These are phyloP conservation scores for Dasypogon diadema DNA, from an alignment of 2,888 invertebrate genomes.

Conservation along the genomic window DNA sequence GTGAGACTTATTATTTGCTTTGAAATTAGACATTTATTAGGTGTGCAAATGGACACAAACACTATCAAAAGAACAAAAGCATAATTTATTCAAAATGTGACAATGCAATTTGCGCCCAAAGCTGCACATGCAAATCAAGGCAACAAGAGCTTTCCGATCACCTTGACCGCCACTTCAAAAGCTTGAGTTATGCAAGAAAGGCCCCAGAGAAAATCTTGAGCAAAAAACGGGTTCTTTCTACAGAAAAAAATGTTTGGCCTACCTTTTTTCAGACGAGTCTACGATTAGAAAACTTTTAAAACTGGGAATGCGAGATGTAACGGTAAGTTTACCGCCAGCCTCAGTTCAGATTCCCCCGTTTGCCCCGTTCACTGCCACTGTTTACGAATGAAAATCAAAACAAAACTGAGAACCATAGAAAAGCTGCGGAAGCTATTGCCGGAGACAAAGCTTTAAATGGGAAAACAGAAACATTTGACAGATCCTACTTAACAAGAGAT, in stretches of 20 bases:
- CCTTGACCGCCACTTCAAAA: slow-evolving; percentile 12
- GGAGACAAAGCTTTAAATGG: neutral
- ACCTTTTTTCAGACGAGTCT: too few species aligned
- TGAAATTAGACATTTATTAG: slow-evolving; percentile 1
- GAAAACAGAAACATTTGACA: too few species aligned
- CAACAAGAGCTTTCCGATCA: neutral
- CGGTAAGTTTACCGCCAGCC: too few species aligned
- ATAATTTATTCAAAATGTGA: neutral
- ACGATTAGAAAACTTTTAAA: too few species aligned
- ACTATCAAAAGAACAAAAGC: neutral
- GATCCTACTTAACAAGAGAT: too few species aligned
- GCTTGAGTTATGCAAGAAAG: neutral
- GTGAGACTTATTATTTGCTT: slow-evolving; percentile 5
- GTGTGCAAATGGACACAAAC: neutral
- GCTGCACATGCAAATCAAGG: neutral
- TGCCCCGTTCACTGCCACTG: too few species aligned
- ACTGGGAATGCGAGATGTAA: too few species aligned
- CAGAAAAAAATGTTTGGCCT: neutral
- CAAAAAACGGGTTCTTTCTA: neutral
- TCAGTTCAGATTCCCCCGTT: too few species aligned
- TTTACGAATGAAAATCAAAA: slow-evolving; percentile 44
- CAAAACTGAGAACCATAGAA: too few species aligned
- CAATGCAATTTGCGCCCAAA: too few species aligned
- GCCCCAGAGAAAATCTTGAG: too few species aligned
- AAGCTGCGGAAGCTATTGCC: too few species aligned